Conservation (phyloP, 1,140 invertebrate genomes). For the Dinothrombium tinctorium region DNA sequence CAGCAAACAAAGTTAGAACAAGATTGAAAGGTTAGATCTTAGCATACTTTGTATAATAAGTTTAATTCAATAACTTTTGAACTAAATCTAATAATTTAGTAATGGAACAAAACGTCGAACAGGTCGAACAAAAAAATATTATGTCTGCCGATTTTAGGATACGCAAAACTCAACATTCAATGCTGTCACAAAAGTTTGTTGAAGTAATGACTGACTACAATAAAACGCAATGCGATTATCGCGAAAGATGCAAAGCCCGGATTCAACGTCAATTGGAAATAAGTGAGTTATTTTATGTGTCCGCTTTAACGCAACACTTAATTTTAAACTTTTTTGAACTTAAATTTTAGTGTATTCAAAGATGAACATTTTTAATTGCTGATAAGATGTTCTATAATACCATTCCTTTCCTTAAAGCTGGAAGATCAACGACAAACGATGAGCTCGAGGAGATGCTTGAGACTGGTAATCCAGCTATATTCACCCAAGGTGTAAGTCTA, state of each 20-base stretch:
- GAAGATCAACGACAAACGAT: slow-evolving; percentile 79
- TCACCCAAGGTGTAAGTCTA: slow-evolving; percentile 72
- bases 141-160: slow-evolving; percentile 94
- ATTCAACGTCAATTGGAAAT: slow-evolving; percentile 38
- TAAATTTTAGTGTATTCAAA: too few species aligned
- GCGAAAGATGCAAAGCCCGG: slow-evolving; percentile 34
- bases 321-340: too few species aligned
- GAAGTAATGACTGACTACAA: slow-evolving; percentile 40
- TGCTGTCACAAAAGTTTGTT: slow-evolving; percentile 31
- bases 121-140: slow-evolving; percentile 93
- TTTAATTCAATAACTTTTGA: too few species aligned
- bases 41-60: too few species aligned
- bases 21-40: slow-evolving; percentile 41
- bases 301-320: too few species aligned
- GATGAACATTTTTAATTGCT: too few species aligned
- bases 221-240: slow-evolving; percentile 34
- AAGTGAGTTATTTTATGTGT: slow-evolving; percentile 15
- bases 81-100: too few species aligned
- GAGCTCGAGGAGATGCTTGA: slow-evolving; percentile 96
- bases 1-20: slow-evolving; percentile 95
- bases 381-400: too few species aligned
- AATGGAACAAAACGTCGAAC: slow-evolving; percentile 98
- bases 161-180: slow-evolving; percentile 62
- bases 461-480: slow-evolving; percentile 85
- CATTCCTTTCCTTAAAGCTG: slow-evolving; percentile 76